A percentile compares a stretch with the other conserved stretches of the same genome.
Conservation (phyloP, 1,140 invertebrate species). For the Leptonema lineaticorne region DNA sequence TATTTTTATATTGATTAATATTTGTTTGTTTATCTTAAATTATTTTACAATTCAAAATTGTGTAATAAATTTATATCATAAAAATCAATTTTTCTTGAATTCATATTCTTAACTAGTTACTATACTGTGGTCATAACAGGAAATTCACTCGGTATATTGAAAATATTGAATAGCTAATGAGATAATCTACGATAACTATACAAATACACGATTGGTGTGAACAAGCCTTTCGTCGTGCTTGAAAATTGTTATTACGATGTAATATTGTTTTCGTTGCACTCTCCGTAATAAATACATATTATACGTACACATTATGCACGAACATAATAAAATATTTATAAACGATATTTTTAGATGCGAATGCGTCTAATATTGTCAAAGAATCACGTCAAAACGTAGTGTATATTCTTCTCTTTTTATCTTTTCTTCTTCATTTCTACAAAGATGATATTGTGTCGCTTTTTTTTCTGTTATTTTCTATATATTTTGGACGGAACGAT, state of each 20-base stretch:
- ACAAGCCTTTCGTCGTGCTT: slow-evolving; percentile 18
- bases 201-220: slow-evolving; percentile 11
- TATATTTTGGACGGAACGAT: not conserved
- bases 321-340: not conserved
- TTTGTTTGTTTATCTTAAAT: too few species aligned
- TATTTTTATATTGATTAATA: too few species aligned
- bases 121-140: slow-evolving; percentile 26
- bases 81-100: slow-evolving; percentile 8
- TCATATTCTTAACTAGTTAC: slow-evolving; percentile 28
- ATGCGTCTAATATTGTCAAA: not conserved
- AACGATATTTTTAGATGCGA: not conserved
- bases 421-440: not conserved
- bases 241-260: too few species aligned
- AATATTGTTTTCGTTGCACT: too few species aligned
- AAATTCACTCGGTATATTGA: slow-evolving; percentile 40
- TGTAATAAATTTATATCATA: too few species aligned
- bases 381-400: not conserved
- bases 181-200: slow-evolving; percentile 24
- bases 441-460: not conserved
- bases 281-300: too few species aligned
- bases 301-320: not conserved
- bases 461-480: not conserved
- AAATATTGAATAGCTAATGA: slow-evolving; percentile 40
- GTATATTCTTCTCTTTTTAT: not conserved
- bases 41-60: too few species aligned